Percentiles rank a stretch among this genome's conserved stretches.
These are phyloP conservation scores for Luperina testacea DNA, from an alignment of 2,888 invertebrate genomes.

Conservation along the genomic window DNA sequence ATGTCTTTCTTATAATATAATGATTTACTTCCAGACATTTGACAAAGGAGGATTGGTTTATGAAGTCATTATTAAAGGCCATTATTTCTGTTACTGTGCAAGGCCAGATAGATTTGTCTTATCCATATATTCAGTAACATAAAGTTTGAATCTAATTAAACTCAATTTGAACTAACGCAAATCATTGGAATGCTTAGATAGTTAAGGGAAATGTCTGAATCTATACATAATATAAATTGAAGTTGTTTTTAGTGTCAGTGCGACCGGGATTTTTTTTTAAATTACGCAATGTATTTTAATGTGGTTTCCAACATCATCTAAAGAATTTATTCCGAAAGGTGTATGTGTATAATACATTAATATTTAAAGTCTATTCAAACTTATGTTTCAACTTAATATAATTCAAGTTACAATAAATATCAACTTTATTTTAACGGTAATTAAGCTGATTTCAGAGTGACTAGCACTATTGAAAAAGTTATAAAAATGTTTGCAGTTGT, in stretches of 20 bases:
- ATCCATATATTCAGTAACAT: not conserved
- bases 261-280: not conserved
- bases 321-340: not conserved
- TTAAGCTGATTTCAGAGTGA: too few species aligned
- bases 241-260: not conserved
- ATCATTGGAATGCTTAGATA: not conserved
- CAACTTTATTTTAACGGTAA: too few species aligned
- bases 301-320: not conserved
- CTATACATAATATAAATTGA: not conserved
- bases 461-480: too few species aligned
- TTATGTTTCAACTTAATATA: too few species aligned
- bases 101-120: not conserved
- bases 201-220: not conserved
- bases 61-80: not conserved
- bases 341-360: not conserved
- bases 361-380: not conserved
- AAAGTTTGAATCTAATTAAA: not conserved
- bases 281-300: not conserved
- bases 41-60: not conserved
- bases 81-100: not conserved
- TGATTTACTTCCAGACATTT: conserved; percentile 8
- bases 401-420: too few species aligned
- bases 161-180: not conserved
- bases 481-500: too few species aligned
- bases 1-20: too few species aligned